Percentiles rank a stretch among this genome's conserved stretches.
Conservation (phyloP, 1,140 invertebrate genomes). For the Nephotettix cincticeps region DNA sequence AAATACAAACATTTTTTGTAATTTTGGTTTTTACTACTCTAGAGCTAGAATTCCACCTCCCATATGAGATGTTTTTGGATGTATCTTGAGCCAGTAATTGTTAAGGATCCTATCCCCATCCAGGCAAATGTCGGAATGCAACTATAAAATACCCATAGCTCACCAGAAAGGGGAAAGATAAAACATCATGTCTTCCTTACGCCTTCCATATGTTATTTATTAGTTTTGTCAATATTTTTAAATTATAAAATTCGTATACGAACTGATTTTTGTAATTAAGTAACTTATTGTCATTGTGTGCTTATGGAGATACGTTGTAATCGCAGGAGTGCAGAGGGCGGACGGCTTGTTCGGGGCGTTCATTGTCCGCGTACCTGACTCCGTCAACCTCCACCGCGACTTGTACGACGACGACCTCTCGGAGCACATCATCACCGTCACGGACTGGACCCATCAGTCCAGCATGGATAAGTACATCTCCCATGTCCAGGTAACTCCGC, state of each 20-base stretch:
- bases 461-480: conserved; percentile 68
- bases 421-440: conserved; percentile 68
- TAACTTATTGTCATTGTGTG: conserved; percentile 23
- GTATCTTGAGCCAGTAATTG: too few relatives aligned
- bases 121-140: too few relatives aligned
- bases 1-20: too few relatives aligned
- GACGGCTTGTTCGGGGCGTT: conserved; percentile 79
- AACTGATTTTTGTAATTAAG: not conserved
- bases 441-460: conserved; percentile 74
- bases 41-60: too few relatives aligned
- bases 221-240: not conserved
- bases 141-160: too few relatives aligned
- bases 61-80: too few relatives aligned
- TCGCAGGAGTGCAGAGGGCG: conserved; percentile 74
- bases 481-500: conserved; percentile 51
- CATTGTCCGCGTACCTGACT: conserved; percentile 62
- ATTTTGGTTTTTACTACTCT: too few relatives aligned
- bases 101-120: too few relatives aligned
- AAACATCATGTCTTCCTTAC: too few relatives aligned
- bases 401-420: conserved; percentile 70
- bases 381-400: conserved; percentile 55
- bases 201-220: not conserved
- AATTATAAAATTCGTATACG: not conserved
- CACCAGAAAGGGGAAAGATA: too few relatives aligned
- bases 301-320: too few relatives aligned